These are phyloP conservation scores for Aplysia californica DNA, from an alignment of 1,140 invertebrate genomes.

Conservation along the genomic window DNA sequence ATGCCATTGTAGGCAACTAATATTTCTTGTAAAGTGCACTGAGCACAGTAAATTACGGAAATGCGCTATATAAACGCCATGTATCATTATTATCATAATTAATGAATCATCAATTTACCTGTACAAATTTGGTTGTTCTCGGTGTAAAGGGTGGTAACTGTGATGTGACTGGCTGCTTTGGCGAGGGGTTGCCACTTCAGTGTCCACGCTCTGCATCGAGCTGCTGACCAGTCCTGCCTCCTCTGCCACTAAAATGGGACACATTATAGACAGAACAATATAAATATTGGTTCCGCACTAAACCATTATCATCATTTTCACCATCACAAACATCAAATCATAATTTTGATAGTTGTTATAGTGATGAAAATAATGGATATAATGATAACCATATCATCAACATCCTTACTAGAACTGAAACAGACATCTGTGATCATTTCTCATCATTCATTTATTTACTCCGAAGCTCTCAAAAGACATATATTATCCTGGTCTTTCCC, in stretches of 20 bases:
- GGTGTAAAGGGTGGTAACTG: no score
- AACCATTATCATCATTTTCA: background rate
- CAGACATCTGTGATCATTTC: no score
- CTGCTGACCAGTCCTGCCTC: constrained; percentile 18
- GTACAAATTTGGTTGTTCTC: no score
- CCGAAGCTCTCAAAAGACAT: no score
- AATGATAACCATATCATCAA: background rate
- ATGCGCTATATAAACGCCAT: no score
- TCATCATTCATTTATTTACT: no score
- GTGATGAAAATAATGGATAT: background rate
- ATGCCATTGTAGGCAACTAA: no score
- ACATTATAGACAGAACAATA: background rate
- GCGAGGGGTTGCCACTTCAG: constrained; percentile 17
- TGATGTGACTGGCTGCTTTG: constrained; percentile 2
- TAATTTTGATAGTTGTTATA: background rate
- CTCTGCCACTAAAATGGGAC: background rate
- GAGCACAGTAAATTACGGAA: no score
- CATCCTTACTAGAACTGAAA: background rate
- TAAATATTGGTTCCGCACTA: background rate
- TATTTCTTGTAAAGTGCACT: no score
- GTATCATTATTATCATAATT: no score
- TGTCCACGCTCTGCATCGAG: constrained; percentile 30
- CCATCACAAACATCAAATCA: background rate
- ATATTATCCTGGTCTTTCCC: no score
- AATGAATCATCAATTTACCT: no score